These are phyloP conservation scores for Prunella himalayana DNA, from an alignment of 2,113 vertebrate genomes.

Conservation along the genomic window DNA sequence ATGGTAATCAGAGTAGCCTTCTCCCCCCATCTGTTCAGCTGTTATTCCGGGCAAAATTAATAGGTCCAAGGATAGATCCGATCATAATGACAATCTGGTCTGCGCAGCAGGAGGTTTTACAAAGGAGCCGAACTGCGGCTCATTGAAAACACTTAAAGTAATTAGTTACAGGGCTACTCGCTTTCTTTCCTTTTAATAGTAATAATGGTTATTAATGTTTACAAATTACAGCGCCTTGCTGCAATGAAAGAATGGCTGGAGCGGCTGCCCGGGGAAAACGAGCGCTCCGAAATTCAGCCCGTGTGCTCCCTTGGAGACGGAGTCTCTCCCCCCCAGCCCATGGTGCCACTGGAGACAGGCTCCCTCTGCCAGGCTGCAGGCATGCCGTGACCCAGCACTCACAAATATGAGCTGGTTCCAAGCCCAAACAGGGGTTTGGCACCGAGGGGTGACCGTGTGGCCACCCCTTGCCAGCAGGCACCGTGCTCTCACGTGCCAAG, in stretches of 20 bases:
- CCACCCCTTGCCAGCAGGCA: rapidly evolving
- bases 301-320: rapidly evolving
- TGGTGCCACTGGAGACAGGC: rapidly evolving
- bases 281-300: rapidly evolving
- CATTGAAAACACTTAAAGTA: constrained; percentile 76
- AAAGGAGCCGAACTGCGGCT: constrained; percentile 73
- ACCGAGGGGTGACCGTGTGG: rapidly evolving
- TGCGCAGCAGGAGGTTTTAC: constrained; percentile 68
- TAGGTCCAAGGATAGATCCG: constrained; percentile 71
- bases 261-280: not conserved
- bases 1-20: constrained; percentile 72
- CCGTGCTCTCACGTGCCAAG: rapidly evolving
- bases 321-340: not conserved
- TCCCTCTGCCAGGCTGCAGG: not conserved
- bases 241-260: constrained; percentile 28
- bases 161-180: constrained; percentile 75
- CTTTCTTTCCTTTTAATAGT: constrained; percentile 73
- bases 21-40: constrained; percentile 74
- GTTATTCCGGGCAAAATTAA: constrained; percentile 76
- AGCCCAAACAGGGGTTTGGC: not conserved
- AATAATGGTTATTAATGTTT: constrained; percentile 79
- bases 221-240: constrained; percentile 66
- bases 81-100: constrained; percentile 75
- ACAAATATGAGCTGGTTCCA: rapidly evolving
- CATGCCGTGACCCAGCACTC: rapidly evolving